Evolutionary conservation across 2,797 vertebrate genomes (phyloP).

Genomic region (Anabacerthia variegaticeps): DNA sequence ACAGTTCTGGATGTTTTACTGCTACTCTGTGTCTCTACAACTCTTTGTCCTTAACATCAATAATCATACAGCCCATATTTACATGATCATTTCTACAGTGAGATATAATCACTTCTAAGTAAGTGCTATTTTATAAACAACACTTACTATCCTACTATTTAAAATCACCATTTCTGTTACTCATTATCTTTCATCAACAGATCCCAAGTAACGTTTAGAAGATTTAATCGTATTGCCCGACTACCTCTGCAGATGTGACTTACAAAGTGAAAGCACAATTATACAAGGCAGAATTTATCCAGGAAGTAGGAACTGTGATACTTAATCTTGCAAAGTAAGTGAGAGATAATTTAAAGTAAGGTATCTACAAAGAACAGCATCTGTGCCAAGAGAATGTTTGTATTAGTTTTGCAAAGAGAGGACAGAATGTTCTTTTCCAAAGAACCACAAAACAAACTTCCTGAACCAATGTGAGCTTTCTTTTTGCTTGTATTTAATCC

Average conservation of each 20-base stretch:
- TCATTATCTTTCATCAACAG: neutral
- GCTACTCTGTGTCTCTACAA: neutral
- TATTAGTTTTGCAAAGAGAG: slow-evolving; percentile 13
- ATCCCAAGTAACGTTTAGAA: neutral
- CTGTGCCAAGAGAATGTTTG: slow-evolving; percentile 33
- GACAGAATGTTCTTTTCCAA: slow-evolving; percentile 43
- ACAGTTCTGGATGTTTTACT: neutral
- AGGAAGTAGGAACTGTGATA: slow-evolving; percentile 10
- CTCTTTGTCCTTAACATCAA: neutral
- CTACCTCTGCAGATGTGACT: neutral
- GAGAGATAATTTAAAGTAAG: slow-evolving; percentile 33
- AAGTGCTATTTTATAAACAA: neutral
- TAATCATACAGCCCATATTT: neutral
- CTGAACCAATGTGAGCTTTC: slow-evolving; percentile 8
- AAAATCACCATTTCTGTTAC: neutral
- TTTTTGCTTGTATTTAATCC: slow-evolving; percentile 29
- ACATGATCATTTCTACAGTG: neutral
- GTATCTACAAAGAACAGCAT: neutral
- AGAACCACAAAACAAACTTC: slow-evolving; percentile 53
- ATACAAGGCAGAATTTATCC: neutral
- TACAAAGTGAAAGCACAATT: neutral
- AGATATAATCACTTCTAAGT: neutral
- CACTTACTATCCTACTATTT: neutral
- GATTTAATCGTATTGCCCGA: neutral
- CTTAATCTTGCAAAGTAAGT: slow-evolving; percentile 1